Base-by-base conservation (phyloP, 2,797 vertebrate species). In the Avahi laniger region DNA sequence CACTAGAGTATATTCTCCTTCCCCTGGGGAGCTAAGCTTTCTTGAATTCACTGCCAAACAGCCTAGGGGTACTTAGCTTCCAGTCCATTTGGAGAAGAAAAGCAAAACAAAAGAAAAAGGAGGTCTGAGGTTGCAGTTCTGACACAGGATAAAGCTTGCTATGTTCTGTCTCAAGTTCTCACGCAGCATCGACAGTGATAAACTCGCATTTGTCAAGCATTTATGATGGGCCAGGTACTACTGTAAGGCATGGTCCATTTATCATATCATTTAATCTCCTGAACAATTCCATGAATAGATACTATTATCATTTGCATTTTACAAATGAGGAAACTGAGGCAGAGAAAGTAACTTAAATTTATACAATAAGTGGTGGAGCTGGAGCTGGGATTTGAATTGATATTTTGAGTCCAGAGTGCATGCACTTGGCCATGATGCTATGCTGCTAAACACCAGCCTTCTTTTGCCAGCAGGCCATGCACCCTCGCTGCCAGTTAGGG, bases 41-140 rank as follows among this genome's bases (percentile, higher is more conserved):
- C 80, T 80, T 6, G n/a, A 97, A 94, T 4, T 52, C 94, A 92
- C 89, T 91, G 54, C 50, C 91, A 65, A 97, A 93, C 38, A 94
- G 86, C 93, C 81, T n/a, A 4, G 0, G 35, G 41, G n/a, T 35
- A 43, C 35, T 81, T 11, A 2, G 6, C 43, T 94, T 69, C 38
- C 65, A n/a, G n/a, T 89, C 52, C 48, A 54, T 70, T 82, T 69
- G 35, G 48, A 82, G 76, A 94, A 86, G n/a, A 18, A 78, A 94
- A 91, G 72, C 15, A 80, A 81, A 75, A 65, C 72, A 50, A 87
- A 72, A 46, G 28, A 79, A 52, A 86, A 78, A 95, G 20, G 79
- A 78, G 26, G n/a, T 26, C 61, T 75, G 13, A n/a, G 46, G 33
- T 7, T 75, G 38, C 48, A 30, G 24, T 67, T 33, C 65, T 35